Base-by-base conservation (phyloP, 2,888 invertebrate genomes). In the Amphimallon solstitiale region DNA sequence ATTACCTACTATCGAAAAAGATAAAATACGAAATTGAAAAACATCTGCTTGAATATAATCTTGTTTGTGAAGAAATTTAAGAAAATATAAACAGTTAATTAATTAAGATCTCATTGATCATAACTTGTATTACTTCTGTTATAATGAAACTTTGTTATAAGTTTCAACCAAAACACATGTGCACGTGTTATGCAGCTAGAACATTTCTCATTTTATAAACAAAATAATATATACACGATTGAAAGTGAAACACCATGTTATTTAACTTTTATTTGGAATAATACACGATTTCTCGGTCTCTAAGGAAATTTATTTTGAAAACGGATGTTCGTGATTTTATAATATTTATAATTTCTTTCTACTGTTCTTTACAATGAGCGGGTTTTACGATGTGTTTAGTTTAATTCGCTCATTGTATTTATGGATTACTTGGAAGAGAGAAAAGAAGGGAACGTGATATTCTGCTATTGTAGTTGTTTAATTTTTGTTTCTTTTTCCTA, bases 251-350 rank as follows among this genome's bases (percentile, higher is more conserved):
- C 21, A 38, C 7, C n/a, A 19, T 15, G 37, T 12, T 54, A 38
- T 52, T 19, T 52, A 19, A 15, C 37, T 19, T 35, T 52, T 37
- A 17, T 6, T 10, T 19, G 43, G 29, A 4, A 59, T 15, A 29
- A 15, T 29, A 43, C 56, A 59, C 56, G 56, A 59, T 59, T 29
- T 29, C 10, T 59, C 56, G 56, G n/a, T 43, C 43, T 29, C 14
- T 15, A 38, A 9, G 19, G 34, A 15, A 59, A 23, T 23, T 43
- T 29, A 21, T 43, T 43, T 59, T 59, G 56, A 45, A 43, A 43
- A 12, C 43, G 14, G 29, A 45, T 29, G 56, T 29, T 59, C 34
- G 34, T 15, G 15, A 43, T 4, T 29, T 45, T 43, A 12, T 59
- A 34, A 17, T 9, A 23, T 43, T 59, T 52, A 29, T 45, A 59